Evolutionary conservation across 2,113 vertebrate genomes (phyloP).

Genomic region (Rattus rattus): DNA sequence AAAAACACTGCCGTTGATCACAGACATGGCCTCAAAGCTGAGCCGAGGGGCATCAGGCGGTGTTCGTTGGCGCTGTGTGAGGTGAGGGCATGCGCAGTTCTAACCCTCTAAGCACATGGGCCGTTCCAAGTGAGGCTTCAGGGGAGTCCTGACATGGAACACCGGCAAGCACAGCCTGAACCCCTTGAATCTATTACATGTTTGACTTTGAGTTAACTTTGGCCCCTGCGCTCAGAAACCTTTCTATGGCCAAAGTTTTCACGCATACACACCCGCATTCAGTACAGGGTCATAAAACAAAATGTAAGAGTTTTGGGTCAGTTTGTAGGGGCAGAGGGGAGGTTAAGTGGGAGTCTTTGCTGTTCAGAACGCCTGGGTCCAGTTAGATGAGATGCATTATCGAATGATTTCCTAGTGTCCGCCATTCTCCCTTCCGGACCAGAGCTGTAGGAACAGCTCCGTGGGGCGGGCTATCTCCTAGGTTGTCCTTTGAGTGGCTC

Average conservation of each 20-base stretch:
- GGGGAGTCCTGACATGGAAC: neutral
- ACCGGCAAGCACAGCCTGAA: no score
- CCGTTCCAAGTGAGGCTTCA: no score
- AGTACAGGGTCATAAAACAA: neutral
- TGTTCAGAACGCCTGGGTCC: neutral
- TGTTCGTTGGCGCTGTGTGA: neutral
- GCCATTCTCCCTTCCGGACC: neutral
- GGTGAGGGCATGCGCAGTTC: neutral
- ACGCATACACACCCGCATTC: neutral
- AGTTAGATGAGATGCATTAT: neutral
- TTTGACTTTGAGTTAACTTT: neutral
- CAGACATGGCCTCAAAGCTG: neutral
- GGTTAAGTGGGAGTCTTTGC: neutral
- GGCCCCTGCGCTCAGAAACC: neutral
- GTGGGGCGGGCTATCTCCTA: neutral
- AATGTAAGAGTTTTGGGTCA: neutral
- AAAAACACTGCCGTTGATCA: neutral
- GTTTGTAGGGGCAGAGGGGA: neutral
- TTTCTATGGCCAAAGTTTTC: neutral
- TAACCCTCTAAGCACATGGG: no score
- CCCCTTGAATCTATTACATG: neutral
- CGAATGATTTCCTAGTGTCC: neutral
- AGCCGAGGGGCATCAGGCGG: neutral
- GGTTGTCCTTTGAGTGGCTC: neutral
- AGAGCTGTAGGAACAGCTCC: neutral